phyloP scores from a whole-genome alignment of 1,140 invertebrate species.

The Drosophila sp. region DNA sequence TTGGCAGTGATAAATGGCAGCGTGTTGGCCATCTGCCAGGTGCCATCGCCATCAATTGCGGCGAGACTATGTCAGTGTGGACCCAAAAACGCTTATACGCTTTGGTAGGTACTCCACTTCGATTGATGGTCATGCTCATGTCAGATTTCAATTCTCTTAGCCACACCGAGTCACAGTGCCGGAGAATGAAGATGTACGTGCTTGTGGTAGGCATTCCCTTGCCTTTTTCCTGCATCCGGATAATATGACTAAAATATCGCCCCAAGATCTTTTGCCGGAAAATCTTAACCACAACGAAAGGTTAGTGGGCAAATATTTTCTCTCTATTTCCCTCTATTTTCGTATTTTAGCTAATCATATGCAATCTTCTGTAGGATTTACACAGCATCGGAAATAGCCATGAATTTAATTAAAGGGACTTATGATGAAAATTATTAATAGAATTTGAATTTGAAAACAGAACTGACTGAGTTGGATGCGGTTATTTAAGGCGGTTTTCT shows the following conservation, averaged over 20 bases:
- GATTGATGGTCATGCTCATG: neutral
- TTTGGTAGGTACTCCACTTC: conserved; percentile 84
- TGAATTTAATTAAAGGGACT: conserved; percentile 33
- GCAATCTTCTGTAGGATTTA: conserved; percentile 83
- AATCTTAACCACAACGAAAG: conserved; percentile 63
- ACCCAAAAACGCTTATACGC: conserved; percentile 88
- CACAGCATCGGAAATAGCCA: conserved; percentile 85
- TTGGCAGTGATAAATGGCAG: conserved; percentile 88
- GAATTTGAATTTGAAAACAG: too few species aligned
- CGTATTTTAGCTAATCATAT: neutral
- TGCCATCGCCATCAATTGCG: conserved; percentile 90
- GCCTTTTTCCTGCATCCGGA: conserved; percentile 90
- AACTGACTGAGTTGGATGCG: too few species aligned
- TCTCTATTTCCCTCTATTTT: too few species aligned
- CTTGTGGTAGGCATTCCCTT: conserved; percentile 87
- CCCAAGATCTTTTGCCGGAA: conserved; percentile 74
- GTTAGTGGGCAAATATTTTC: conserved; percentile 36
- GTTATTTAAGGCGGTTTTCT: too few species aligned
- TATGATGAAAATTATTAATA: conserved; percentile 26
- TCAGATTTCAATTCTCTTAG: conserved; percentile 61
- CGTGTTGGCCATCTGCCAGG: conserved; percentile 90
- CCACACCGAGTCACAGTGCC: conserved; percentile 90
- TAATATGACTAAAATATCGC: conserved; percentile 85
- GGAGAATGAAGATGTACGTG: conserved; percentile 85
- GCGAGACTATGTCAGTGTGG: conserved; percentile 90